A percentile compares a stretch with the other conserved stretches of the same genome.
Conservation (phyloP, 1,140 invertebrate genomes). For the Heliconius melpomene region DNA sequence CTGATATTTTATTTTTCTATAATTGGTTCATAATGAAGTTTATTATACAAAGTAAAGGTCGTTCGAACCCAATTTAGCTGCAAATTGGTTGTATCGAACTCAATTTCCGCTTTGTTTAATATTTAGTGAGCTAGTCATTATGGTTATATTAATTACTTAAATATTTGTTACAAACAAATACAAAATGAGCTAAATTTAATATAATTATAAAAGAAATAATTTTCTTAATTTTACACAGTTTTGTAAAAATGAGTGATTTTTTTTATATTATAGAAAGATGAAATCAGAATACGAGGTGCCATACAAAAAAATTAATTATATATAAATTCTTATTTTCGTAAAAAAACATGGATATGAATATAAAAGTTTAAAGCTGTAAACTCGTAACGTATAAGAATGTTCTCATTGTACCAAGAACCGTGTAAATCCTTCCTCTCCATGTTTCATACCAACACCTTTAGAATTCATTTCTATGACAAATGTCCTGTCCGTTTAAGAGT, state of each 20-base stretch:
- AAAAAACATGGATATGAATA: too few species aligned
- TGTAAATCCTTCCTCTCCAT: background rate
- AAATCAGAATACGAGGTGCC: too few species aligned
- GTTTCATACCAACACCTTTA: background rate
- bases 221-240: too few species aligned
- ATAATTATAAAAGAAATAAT: too few species aligned
- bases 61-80: background rate
- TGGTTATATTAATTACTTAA: background rate
- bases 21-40: background rate
- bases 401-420: background rate
- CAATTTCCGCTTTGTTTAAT: constrained; percentile 6
- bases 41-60: constrained; percentile 2
- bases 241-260: too few species aligned
- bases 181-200: background rate
- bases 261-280: too few species aligned
- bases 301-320: too few species aligned
- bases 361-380: too few species aligned
- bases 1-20: background rate
- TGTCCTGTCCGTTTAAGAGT: background rate
- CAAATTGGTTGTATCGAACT: background rate
- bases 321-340: too few species aligned
- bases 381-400: too few species aligned
- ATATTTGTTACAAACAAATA: background rate
- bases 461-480: constrained; percentile 12
- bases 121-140: background rate